Conservation (phyloP, 1,140 invertebrate species). For the Limonius californicus region DNA sequence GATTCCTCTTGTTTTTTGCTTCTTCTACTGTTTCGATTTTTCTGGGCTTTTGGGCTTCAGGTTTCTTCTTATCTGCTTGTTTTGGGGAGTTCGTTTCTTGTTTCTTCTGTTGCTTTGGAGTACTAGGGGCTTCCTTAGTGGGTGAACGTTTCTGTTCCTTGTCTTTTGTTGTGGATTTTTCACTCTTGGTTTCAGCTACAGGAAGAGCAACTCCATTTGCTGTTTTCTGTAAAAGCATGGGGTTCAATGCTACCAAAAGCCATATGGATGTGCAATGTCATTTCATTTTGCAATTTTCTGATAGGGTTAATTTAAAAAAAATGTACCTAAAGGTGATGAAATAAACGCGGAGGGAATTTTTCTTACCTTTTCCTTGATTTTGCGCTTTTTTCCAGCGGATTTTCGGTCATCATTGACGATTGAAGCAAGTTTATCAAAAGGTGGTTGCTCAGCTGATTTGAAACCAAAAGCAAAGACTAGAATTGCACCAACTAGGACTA, state of each 20-base stretch:
- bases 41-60: conserved; percentile 39
- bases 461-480: conserved; percentile 70
- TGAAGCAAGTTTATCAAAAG: conserved; percentile 63
- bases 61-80: conserved; percentile 47
- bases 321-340: too few relatives aligned
- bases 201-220: conserved; percentile 49
- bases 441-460: conserved; percentile 66
- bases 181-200: conserved; percentile 32
- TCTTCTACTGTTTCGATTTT: conserved; percentile 53
- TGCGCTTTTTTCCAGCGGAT: conserved; percentile 61
- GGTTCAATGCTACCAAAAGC: not conserved
- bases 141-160: conserved; percentile 45
- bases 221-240: conserved; percentile 45
- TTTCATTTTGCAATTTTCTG: not conserved
- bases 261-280: not conserved
- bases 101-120: conserved; percentile 51
- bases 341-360: too few relatives aligned
- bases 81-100: conserved; percentile 38
- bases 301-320: too few relatives aligned
- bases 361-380: conserved; percentile 68
- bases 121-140: conserved; percentile 51
- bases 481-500: conserved; percentile 61
- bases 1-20: conserved; percentile 54
- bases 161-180: not conserved
- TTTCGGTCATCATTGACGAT: conserved; percentile 59